phyloP scores from a whole-genome alignment of 2,113 vertebrate species.

The Corythoichthys intestinalis region DNA sequence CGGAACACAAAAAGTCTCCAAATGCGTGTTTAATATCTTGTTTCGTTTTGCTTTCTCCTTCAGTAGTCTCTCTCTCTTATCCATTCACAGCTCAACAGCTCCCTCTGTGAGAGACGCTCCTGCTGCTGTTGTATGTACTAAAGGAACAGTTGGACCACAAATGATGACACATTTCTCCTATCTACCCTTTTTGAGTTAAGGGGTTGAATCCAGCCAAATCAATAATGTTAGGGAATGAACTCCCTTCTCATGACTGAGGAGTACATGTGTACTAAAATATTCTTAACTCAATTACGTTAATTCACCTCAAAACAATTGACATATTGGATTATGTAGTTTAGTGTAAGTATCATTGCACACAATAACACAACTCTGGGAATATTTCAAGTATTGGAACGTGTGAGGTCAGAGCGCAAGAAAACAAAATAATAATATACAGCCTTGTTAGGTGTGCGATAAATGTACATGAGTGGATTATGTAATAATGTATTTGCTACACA shows the following conservation, averaged over 20 bases:
- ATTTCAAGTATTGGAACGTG: no score
- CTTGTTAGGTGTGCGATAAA: no score
- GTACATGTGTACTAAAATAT: not conserved
- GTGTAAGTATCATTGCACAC: no score
- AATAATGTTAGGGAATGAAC: not conserved
- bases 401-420: no score
- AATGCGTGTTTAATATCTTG: not conserved
- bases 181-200: not conserved
- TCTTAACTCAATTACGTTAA: not conserved
- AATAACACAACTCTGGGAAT: no score
- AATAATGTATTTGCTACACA: no score
- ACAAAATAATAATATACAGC: no score
- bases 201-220: not conserved
- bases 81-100: constrained; percentile 69
- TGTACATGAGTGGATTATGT: no score
- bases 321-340: not conserved
- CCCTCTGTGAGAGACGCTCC: constrained; percentile 62
- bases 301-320: not conserved
- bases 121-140: constrained; percentile 18
- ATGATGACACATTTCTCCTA: constrained; percentile 26
- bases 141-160: constrained; percentile 9
- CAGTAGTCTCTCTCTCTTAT: not conserved
- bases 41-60: constrained; percentile 2
- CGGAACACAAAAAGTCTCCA: not conserved
- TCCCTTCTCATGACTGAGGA: not conserved